phyloP scores from a whole-genome alignment of 2,113 vertebrate genomes.

The Sturnus vulgaris region DNA sequence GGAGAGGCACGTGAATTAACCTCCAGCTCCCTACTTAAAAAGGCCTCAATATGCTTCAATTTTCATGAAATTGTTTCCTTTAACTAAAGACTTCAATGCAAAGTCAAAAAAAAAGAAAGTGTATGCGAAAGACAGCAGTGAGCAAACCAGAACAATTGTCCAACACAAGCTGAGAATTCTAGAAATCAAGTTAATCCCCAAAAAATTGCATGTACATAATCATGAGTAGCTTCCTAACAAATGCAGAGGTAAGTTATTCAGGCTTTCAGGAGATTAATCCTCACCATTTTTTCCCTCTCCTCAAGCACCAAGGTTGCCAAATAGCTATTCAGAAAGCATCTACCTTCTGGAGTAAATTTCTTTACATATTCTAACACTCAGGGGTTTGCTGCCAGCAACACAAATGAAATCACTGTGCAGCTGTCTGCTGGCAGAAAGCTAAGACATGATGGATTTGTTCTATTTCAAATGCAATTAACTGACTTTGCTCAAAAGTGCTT shows the following conservation, averaged over 20 bases:
- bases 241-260: not conserved
- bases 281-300: not conserved
- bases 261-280: not conserved
- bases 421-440: conserved; percentile 10
- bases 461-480: conserved; percentile 56
- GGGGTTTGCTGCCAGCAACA: not conserved
- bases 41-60: not conserved
- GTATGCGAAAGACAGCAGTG: not conserved
- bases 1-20: not conserved
- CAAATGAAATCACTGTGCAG: conserved; percentile 42
- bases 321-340: conserved; percentile 22
- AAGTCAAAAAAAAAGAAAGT: not conserved
- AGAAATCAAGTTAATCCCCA: not conserved
- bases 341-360: conserved; percentile 19
- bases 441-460: conserved; percentile 54
- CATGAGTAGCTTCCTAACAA: not conserved
- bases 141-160: not conserved
- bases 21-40: not conserved
- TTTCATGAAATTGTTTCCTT: not conserved
- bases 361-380: conserved; percentile 7
- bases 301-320: not conserved
- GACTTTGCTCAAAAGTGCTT: conserved; percentile 31
- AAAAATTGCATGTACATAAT: not conserved
- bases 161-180: not conserved
- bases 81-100: not conserved